Percentiles rank a stretch among this genome's conserved stretches.
These are phyloP conservation scores for Saxidomus purpurata DNA, from an alignment of 1,140 invertebrate species.

Conservation along the genomic window DNA sequence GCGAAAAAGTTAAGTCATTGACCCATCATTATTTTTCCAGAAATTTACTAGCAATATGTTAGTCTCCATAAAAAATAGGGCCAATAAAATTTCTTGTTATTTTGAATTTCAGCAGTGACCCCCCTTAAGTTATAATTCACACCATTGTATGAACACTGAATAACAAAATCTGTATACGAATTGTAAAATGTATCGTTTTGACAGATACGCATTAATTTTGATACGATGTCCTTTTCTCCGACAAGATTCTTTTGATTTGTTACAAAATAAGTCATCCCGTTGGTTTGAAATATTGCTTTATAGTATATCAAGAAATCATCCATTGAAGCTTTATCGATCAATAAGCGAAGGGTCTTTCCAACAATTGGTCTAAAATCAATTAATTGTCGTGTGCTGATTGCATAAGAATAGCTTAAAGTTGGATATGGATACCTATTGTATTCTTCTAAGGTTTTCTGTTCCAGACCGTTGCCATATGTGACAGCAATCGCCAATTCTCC, in stretches of 20 bases:
- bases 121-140: not conserved
- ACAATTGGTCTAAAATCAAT: too few relatives aligned
- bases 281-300: constrained; percentile 3
- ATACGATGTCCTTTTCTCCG: not conserved
- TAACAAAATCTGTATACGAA: constrained; percentile 32
- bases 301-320: constrained; percentile 5
- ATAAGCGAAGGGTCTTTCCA: not conserved
- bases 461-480: not conserved
- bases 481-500: constrained; percentile 6
- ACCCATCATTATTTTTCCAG: too few relatives aligned
- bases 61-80: too few relatives aligned
- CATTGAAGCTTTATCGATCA: not conserved
- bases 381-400: constrained; percentile 8
- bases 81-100: too few relatives aligned
- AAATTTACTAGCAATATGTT: too few relatives aligned
- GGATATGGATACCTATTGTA: not conserved
- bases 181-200: constrained; percentile 10
- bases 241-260: constrained; percentile 36
- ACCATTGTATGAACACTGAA: not conserved
- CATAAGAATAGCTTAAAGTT: not conserved
- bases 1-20: too few relatives aligned
- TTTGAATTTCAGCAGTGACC: too few relatives aligned
- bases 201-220: constrained; percentile 19
- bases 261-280: constrained; percentile 14
- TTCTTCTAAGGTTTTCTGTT: not conserved